Evolutionary conservation across 2,888 invertebrate species (phyloP).

Genomic region (Teleogryllus oceanicus): DNA sequence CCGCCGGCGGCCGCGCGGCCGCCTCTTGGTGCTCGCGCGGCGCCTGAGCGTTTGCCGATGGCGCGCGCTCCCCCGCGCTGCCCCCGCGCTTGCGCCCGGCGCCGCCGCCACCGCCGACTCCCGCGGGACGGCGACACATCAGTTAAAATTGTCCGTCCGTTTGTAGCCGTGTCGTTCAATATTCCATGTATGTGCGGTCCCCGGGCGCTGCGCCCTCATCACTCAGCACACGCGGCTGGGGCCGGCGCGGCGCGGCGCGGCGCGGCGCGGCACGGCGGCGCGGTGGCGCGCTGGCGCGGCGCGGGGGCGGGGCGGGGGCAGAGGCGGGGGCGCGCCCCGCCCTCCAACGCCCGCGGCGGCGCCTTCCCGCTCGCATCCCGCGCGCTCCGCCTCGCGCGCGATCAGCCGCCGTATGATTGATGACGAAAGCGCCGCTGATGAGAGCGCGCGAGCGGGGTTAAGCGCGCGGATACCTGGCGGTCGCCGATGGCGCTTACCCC

Average conservation of each 20-base stretch:
- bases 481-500: not conserved
- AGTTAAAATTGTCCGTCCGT: constrained; percentile 33
- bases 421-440: not conserved
- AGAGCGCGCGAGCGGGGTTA: not conserved
- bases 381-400: not conserved
- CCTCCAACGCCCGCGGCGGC: not conserved
- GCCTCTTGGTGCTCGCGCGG: not conserved
- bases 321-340: not conserved
- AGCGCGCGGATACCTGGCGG: too few relatives aligned
- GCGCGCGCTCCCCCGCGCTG: not conserved
- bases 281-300: not conserved
- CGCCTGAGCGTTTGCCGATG: not conserved
- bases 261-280: not conserved
- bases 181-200: constrained; percentile 25
- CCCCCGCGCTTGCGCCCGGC: not conserved
- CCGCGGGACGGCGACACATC: constrained; percentile 29
- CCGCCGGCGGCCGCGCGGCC: not conserved
- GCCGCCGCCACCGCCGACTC: not conserved
- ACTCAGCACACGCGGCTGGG: constrained; percentile 20
- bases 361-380: not conserved
- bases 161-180: constrained; percentile 29
- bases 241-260: not conserved
- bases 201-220: constrained; percentile 21
- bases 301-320: too few relatives aligned
- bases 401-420: constrained; percentile 10